Evolutionary conservation across 2,113 vertebrate species (phyloP), one percentile per base, ranked within the genome.

Genomic region (Gracilinanus agilis): DNA sequence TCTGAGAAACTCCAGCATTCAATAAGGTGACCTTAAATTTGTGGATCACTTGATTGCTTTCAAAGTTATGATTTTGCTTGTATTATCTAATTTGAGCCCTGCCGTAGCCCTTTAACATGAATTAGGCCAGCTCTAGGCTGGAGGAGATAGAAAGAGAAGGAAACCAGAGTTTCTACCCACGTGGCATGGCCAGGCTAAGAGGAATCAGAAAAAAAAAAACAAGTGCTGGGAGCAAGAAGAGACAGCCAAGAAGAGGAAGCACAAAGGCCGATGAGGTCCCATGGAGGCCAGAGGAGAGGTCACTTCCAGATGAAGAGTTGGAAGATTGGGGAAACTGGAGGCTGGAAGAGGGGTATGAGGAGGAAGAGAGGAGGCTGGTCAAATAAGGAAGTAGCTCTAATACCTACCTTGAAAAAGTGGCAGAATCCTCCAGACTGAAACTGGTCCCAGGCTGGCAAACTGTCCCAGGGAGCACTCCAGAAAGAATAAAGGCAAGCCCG

Each of bases 381-480:
- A 44, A 34, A 21, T 40, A 34, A 54, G 49, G 0, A 92, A 97
- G 93, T 53, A 3, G 54, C 55, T 83, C 92, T 12, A 93, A 97
- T 95, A 98, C 98, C 95, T 90, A 99, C 99, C 99, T 98, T 99
- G 99, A 96, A 99, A 98, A 88, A 99, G 93, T 0, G 99, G 99
- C 40, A 99, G 98, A 44, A 99, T 96, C 96, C 98, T 99, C 99
- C 99, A 99, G 54, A 99, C 0, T 0, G 99, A 99, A 95, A 99
- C 97, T 24, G 99, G 99, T 34, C 99, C 99, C 97, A 99, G 98
- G 96, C 99, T 99, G 98, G 99, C 99, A 98, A 99, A 99, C 94
- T 99, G 99, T 53, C 99, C 99, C 0, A 99, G 93, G 49, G 99
- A 99, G 91, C 99, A 99, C 96, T 99, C 99, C 97, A 99, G 91